Percentiles rank a stretch among this genome's conserved stretches.
phyloP scores from a whole-genome alignment of 2,888 invertebrate species.

The Thumatha senex region DNA sequence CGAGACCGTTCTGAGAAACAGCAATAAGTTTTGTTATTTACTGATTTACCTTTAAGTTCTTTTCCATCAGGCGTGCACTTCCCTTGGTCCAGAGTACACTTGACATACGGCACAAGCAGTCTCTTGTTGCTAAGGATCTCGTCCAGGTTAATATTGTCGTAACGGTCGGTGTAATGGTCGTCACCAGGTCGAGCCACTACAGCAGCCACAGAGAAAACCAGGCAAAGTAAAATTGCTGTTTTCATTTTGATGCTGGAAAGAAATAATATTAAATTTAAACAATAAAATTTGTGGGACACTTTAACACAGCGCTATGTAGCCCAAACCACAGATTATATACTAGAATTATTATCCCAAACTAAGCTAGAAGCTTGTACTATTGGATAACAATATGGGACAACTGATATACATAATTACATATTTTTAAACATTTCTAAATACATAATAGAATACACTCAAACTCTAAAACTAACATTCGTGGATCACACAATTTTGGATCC shows the following conservation, averaged over 20 bases:
- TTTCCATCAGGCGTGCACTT: conserved; percentile 87
- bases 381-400: too few species aligned
- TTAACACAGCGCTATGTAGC: too few species aligned
- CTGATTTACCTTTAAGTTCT: conserved; percentile 84
- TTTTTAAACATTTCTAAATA: too few species aligned
- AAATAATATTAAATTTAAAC: too few species aligned
- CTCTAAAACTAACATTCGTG: too few species aligned
- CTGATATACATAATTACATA: too few species aligned
- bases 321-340: not conserved
- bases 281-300: too few species aligned
- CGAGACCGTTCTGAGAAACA: too few species aligned
- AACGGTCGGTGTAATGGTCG: conserved; percentile 82
- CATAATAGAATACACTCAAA: too few species aligned
- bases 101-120: conserved; percentile 85
- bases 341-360: not conserved
- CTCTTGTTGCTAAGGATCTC: conserved; percentile 85
- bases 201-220: conserved; percentile 48
- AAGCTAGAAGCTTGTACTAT: too few species aligned
- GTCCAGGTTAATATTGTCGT: conserved; percentile 86
- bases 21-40: too few species aligned
- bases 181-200: conserved; percentile 40
- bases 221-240: conserved; percentile 40
- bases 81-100: conserved; percentile 85
- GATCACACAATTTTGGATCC: too few species aligned
- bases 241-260: conserved; percentile 32